Evolutionary conservation across 2,888 invertebrate genomes (phyloP).

Genomic region (Melikaiella ostensackeni): DNA sequence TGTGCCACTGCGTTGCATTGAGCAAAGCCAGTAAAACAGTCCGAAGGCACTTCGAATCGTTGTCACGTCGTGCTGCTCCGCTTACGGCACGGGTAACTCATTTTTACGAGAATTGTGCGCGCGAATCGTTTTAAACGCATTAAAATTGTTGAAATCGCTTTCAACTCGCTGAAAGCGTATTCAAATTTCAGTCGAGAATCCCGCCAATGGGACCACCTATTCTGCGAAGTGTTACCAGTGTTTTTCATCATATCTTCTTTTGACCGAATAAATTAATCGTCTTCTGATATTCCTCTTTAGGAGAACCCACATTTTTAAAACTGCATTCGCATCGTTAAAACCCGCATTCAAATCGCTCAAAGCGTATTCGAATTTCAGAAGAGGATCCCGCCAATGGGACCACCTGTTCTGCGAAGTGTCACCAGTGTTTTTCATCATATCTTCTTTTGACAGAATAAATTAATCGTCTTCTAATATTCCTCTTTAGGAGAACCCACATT

Average conservation of each 20-base stretch:
- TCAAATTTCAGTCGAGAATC: background rate
- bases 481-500: too few species aligned
- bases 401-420: slow-evolving; percentile 1
- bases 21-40: slow-evolving; percentile 64
- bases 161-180: background rate
- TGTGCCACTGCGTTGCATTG: slow-evolving; percentile 49
- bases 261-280: background rate
- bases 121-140: background rate
- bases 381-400: background rate
- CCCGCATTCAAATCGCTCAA: background rate
- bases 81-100: slow-evolving; percentile 43
- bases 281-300: background rate
- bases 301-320: too few species aligned
- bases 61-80: slow-evolving; percentile 59
- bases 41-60: slow-evolving; percentile 65
- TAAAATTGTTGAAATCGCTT: background rate
- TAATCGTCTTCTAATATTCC: background rate
- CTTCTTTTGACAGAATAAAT: background rate
- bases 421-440: background rate
- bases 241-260: background rate
- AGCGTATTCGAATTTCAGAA: background rate
- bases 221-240: background rate
- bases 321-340: background rate
- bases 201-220: slow-evolving; percentile 1
- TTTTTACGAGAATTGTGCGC: slow-evolving; percentile 31